Evolutionary conservation across 2,888 invertebrate species (phyloP).

Genomic region (Dorcus parallelipipedus): DNA sequence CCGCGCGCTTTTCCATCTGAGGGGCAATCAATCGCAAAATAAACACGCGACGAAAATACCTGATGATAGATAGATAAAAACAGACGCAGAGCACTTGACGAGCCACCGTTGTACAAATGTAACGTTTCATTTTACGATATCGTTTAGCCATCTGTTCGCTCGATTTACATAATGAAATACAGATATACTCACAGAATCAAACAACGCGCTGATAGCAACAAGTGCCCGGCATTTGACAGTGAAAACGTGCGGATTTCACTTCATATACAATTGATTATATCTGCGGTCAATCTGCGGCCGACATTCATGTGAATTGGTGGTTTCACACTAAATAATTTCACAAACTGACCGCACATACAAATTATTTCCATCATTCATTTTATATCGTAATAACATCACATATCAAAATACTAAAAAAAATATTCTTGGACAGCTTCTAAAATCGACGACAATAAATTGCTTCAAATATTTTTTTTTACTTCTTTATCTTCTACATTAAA

Average conservation of each 20-base stretch:
- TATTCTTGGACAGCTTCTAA: no score
- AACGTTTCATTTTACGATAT: conserved; percentile 34
- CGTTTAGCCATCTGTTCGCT: conserved; percentile 38
- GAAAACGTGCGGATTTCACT: conserved; percentile 9
- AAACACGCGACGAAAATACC: conserved; percentile 1
- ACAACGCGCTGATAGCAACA: conserved; percentile 11
- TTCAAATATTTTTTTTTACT: no score
- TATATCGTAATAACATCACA: background rate
- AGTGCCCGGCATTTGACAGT: conserved; percentile 10
- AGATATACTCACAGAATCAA: conserved; percentile 25
- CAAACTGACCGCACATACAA: no score
- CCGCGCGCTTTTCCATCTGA: background rate
- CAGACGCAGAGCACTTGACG: conserved; percentile 1
- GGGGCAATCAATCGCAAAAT: conserved; percentile 10
- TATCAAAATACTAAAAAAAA: no score
- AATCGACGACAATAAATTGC: no score
- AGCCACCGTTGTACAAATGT: conserved; percentile 25
- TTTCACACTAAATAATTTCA: conserved; percentile 4
- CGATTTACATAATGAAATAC: conserved; percentile 38
- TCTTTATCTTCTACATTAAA: no score
- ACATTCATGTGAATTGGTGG: conserved; percentile 18
- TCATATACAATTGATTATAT: conserved; percentile 20
- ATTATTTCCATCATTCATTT: background rate
- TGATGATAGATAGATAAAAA: conserved; percentile 6
- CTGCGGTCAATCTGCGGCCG: conserved; percentile 19